Conservation (phyloP, 1,140 invertebrate species). For the Ptiloglossa arizonensis region DNA sequence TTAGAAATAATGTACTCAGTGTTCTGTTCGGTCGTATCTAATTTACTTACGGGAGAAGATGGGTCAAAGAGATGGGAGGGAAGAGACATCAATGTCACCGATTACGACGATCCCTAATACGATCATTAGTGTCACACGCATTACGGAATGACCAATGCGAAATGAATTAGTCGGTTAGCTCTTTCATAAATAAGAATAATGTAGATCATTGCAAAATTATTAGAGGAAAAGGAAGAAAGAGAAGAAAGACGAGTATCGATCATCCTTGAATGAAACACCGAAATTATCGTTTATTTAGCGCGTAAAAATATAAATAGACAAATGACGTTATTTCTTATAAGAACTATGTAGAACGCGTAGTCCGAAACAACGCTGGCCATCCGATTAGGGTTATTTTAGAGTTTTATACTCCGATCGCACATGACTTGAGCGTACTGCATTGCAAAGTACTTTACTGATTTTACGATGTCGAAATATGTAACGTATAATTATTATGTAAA, state of each 20-base stretch:
- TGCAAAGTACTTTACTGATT: slow-evolving; percentile 72
- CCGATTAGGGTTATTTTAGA: slow-evolving; percentile 67
- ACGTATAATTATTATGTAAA: slow-evolving; percentile 79
- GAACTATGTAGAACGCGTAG: slow-evolving; percentile 51
- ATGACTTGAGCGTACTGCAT: slow-evolving; percentile 63
- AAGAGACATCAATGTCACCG: background rate
- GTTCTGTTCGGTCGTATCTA: slow-evolving; percentile 64
- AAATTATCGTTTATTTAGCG: slow-evolving; percentile 56
- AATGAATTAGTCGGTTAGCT: slow-evolving; percentile 32
- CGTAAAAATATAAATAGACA: slow-evolving; percentile 38
- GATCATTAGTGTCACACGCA: slow-evolving; percentile 27
- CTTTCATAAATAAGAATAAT: slow-evolving; percentile 21
- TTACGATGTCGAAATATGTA: slow-evolving; percentile 71
- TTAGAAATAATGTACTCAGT: slow-evolving; percentile 57
- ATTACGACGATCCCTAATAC: slow-evolving; percentile 6
- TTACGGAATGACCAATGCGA: background rate
- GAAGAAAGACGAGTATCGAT: slow-evolving; percentile 46
- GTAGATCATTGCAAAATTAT: slow-evolving; percentile 30
- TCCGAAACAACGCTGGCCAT: slow-evolving; percentile 45
- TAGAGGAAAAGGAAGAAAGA: slow-evolving; percentile 45
- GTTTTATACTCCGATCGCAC: slow-evolving; percentile 76
- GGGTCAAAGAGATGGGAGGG: slow-evolving; percentile 27
- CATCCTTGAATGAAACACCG: slow-evolving; percentile 38
- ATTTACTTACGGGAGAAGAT: slow-evolving; percentile 60
- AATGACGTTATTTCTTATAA: slow-evolving; percentile 58